Evolutionary conservation across 1,140 invertebrate species (phyloP).

Genomic region (Tetramorium parvispinum): DNA sequence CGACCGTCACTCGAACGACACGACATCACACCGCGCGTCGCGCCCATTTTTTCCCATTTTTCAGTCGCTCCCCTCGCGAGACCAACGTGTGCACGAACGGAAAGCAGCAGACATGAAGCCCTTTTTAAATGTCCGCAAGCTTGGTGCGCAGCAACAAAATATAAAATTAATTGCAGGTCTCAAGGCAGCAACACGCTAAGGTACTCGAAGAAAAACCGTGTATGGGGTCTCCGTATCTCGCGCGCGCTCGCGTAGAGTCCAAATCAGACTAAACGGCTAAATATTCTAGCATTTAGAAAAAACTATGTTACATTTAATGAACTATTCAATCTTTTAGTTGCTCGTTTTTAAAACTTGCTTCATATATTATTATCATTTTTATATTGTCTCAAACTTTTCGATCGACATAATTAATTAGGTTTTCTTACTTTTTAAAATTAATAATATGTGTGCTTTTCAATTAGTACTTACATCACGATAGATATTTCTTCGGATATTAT

Average conservation of each 20-base stretch:
- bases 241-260: neutral
- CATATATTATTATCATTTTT: neutral
- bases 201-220: neutral
- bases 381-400: neutral
- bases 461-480: constrained; percentile 30
- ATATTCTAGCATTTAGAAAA: neutral
- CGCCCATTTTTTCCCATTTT: constrained; percentile 57
- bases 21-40: constrained; percentile 74
- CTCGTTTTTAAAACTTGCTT: neutral
- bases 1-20: constrained; percentile 82
- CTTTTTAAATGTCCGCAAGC: constrained; percentile 48
- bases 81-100: constrained; percentile 66
- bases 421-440: neutral
- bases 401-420: neutral
- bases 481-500: neutral
- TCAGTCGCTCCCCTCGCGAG: constrained; percentile 49
- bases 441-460: neutral
- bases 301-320: neutral
- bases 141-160: constrained; percentile 47
- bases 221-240: neutral
- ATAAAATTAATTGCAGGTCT: constrained; percentile 56
- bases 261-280: neutral
- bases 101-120: constrained; percentile 48
- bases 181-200: constrained; percentile 18
- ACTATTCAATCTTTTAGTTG: neutral